Evolutionary conservation across 2,888 invertebrate genomes (phyloP), one percentile per base, ranked within the genome.

Genomic region (Oeneis ivallda): DNA sequence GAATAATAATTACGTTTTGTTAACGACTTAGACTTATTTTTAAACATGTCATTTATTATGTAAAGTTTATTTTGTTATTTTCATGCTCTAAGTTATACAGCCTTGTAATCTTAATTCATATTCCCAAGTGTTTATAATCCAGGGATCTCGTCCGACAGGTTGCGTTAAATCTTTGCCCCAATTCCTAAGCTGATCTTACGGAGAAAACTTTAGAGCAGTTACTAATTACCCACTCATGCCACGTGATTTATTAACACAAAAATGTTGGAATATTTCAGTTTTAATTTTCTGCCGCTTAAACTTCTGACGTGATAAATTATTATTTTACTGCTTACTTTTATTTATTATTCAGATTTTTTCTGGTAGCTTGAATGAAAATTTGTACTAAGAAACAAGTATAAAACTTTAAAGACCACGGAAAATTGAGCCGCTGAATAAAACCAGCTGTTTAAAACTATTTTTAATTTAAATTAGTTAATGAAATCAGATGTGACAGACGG

Each of bases 161-260:
- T 50, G 59, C 50, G 56, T 50, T 63, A 63, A 68, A 68, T 65
- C 65, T 65, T 63, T 68, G 63, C 45, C 52, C 62, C 62, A 68
- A 68, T 60, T 68, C 60, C 45, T 53, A 32, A 57, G 60, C 60
- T 62, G 43, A 62, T 59, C 43, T 50, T 19, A 4, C 0, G 19
- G 50, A 9, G 5, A 13, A 13, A 17, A 37, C 13, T 43, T 26
- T 43, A 43, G 26, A 45, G 43, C 50, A 45, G 26, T 39, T 43
- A 69, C 43, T 59, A 19, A 64, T 64, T 64, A 53, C 9, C 26
- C 19, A 17, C 43, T 59, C 37, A 17, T 19, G 10, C 26, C 5
- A 39, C 41, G 52, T 15, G 37, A 58, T 64, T 59, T 58, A 64
- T 43, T 52, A 58, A 17, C 10, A 43, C 19, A 52, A 52, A 64